Evolutionary conservation across 2,797 vertebrate genomes (phyloP).

Genomic region (Sorex maritimensis): DNA sequence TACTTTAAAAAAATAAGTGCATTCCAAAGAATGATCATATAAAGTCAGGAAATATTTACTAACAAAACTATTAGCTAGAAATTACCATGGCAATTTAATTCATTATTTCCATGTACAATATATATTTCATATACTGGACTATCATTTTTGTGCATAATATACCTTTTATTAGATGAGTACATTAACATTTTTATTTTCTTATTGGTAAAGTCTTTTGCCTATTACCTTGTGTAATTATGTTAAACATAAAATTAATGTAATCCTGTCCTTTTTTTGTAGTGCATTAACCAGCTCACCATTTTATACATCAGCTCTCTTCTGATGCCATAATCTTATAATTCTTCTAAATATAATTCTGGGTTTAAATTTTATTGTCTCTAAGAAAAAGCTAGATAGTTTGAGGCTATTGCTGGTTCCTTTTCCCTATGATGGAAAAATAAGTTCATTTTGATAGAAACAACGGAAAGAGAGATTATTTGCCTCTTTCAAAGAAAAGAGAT

Average conservation of each 20-base stretch:
- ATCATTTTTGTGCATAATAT: constrained; percentile 11
- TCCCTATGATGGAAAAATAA: not conserved
- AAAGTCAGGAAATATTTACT: constrained; percentile 56
- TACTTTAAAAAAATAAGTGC: constrained; percentile 46
- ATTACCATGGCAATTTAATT: not conserved
- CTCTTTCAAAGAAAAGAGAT: constrained; percentile 45
- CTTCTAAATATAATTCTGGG: constrained; percentile 1
- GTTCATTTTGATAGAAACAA: constrained; percentile 17
- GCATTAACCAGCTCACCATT: not conserved
- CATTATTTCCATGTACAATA: constrained; percentile 10
- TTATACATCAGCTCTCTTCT: not conserved
- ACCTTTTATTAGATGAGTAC: constrained; percentile 25
- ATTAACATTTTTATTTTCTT: constrained; percentile 37
- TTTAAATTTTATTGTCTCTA: constrained; percentile 44
- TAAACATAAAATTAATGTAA: constrained; percentile 35
- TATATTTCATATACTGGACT: not conserved
- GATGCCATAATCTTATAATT: not conserved
- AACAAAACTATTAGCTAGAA: constrained; percentile 13
- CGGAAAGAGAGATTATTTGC: not conserved
- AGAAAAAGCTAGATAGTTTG: constrained; percentile 19
- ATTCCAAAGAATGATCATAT: constrained; percentile 49
- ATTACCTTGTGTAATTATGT: constrained; percentile 30
- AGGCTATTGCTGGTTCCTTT: not conserved
- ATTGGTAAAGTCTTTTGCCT: constrained; percentile 29
- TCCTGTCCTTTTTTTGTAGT: not conserved